Base-by-base conservation (phyloP, 2,888 invertebrate genomes). In the Minunthozetes semirufus region DNA sequence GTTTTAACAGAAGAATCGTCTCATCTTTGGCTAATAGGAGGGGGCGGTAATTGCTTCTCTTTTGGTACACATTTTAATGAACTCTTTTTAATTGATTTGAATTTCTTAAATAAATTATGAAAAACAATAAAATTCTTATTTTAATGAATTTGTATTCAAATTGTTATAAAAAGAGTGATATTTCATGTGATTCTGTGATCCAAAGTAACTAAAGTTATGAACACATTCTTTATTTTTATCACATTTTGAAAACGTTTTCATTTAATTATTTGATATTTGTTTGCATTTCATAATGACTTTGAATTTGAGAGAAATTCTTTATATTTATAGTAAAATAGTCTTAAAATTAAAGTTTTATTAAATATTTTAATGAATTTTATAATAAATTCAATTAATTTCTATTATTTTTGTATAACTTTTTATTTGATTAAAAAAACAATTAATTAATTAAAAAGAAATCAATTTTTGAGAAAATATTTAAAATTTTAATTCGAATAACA, bases 21-120 rank as follows among this genome's bases (percentile, higher is more conserved):
- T 1, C 56, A 19, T 42, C 19, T 75, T 3, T 75, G 71, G 38
- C 27, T 71, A 6, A 70, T 75, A 22, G 75, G 75, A 59, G 75
- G 75, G 17, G 75, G 75, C 17, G 75, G 75, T 22, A 75, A 75
- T 61, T 75, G 71, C 53, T 75, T 74, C 56, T 71, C 71, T 42
- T 75, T 75, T 71, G 75, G 75, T 1, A 75, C 75, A 19, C 75
- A 75, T 72, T 75, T 75, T 17, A 75, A 75, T 33, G 6, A 70
- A 22, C 22, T 75, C 33, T 72, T 27, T 4, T 9, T 13, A 42
- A 13, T 42, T 42, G 63, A n/a, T 63, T 42, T 73, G 8, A 42
- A 42, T 42, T 42, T 42, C 11, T 42, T 13, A 42, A 33, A n/a
- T n/a, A n/a, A n/a, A n/a, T n/a, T n/a, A n/a, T 33, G 33, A 33